These are phyloP conservation scores for Heliconius ethilla DNA, from an alignment of 2,888 invertebrate species.

Conservation along the genomic window DNA sequence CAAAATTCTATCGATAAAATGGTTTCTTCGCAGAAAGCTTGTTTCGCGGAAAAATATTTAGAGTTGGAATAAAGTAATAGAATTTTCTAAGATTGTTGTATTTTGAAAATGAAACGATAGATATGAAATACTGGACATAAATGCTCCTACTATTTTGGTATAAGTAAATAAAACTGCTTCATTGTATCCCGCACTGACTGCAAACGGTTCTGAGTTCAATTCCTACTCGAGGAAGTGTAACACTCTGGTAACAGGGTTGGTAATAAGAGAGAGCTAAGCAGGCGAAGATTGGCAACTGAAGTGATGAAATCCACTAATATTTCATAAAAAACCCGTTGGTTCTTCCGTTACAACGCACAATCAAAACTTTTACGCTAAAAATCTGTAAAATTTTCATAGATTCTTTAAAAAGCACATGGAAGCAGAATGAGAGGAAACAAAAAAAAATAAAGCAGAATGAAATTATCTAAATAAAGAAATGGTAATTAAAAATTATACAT, in stretches of 20 bases:
- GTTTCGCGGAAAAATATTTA: slow-evolving; percentile 20
- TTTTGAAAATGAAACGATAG: not conserved
- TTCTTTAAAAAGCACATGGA: not conserved
- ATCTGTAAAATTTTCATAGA: not conserved
- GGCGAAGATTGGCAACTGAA: not conserved
- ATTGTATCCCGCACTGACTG: too few species aligned
- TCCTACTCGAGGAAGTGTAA: too few species aligned
- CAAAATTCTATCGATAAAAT: slow-evolving; percentile 19
- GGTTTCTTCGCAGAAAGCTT: slow-evolving; percentile 22
- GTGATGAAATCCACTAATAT: not conserved
- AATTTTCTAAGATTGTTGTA: slow-evolving; percentile 24
- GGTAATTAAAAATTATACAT: not conserved
- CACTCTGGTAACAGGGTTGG: too few species aligned
- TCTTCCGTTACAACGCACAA: not conserved
- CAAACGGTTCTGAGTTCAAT: too few species aligned
- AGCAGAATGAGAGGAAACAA: not conserved
- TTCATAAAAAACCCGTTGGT: too few species aligned
- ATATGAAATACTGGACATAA: slow-evolving; percentile 2
- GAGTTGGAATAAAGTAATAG: slow-evolving; percentile 20
- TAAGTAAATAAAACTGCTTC: too few species aligned
- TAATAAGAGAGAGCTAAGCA: not conserved
- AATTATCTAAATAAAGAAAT: not conserved
- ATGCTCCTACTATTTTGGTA: not conserved
- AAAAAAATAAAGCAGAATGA: too few species aligned
- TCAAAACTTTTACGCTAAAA: not conserved